Base-by-base conservation (phyloP, 1,140 invertebrate species). In the Nasonia longicornis region DNA sequence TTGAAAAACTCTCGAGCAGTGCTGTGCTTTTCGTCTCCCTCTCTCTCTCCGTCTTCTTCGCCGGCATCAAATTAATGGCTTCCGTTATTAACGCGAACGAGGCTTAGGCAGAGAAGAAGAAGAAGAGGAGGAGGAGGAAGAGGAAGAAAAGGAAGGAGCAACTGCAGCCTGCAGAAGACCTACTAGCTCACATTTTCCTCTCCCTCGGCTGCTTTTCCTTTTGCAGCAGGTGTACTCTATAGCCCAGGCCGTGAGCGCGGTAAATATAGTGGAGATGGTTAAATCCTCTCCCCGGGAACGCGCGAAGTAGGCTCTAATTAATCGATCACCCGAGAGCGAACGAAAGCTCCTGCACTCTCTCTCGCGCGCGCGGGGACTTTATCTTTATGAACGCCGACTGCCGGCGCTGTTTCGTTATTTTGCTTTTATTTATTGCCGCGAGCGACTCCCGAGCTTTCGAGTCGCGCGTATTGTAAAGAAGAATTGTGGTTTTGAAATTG, bases 61-160 rank as follows among this genome's bases (percentile, higher is more conserved):
- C 64, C 74, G 77, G 85, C 76, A 83, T 85, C 80, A 80, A 85
- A 86, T 86, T 85, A 86, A 84, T 79, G 80, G 69, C 42, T 42
- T 22, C 58, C 14, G 31, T 74, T 74, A 74, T 74, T 74, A 74
- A 74, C 48, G 35, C 72, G 72, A 74, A 74, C 52, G n/a, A 31
- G 26, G 26, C 22, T 35, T 4, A 52, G 26, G 72, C 6, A 31
- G 22, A 35, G 48, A 20, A 26, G 73, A 20, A 63, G 16, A 20
- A 63, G n/a, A 35, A 20, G 20, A 74, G 58, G 48, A 52, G 6
- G 42, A 74, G 58, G 48, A 52, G 6, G 42, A 74, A 31, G 45
- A 74, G 22, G 72, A 71, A 52, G 29, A 22, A 26, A 22, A 52
- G 42, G 71, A 73, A 26, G 26, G 20, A 26, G 58, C 14, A n/a